Percentiles rank a stretch among this genome's conserved stretches.
These are phyloP conservation scores for Lytechinus pictus DNA, from an alignment of 35 echinoderm and acorn worm species.

Conservation along the genomic window DNA sequence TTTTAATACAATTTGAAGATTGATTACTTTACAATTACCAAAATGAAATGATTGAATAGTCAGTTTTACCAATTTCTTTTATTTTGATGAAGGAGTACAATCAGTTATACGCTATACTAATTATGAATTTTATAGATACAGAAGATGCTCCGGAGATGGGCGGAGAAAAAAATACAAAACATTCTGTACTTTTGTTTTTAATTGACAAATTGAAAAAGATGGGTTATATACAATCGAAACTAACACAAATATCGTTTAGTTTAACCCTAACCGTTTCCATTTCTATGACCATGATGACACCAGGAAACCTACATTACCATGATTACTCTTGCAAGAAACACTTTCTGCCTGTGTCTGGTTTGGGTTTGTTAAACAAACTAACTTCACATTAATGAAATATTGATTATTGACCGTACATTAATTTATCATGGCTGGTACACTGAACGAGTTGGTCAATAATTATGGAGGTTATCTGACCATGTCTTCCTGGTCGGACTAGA, in stretches of 20 bases:
- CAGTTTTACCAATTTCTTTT: background rate
- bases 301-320: too few relatives aligned
- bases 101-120: too few relatives aligned
- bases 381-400: background rate
- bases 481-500: background rate
- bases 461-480: background rate
- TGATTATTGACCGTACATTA: background rate
- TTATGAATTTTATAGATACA: too few relatives aligned
- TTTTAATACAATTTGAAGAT: background rate
- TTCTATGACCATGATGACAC: background rate
- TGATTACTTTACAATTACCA: too few relatives aligned
- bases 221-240: too few relatives aligned
- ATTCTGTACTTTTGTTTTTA: too few relatives aligned
- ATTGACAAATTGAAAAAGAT: too few relatives aligned
- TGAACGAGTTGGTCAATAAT: background rate
- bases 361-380: background rate
- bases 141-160: too few relatives aligned
- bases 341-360: too few relatives aligned
- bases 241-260: background rate
- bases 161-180: too few relatives aligned
- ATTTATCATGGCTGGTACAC: background rate
- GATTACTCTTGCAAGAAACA: too few relatives aligned
- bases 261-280: background rate
- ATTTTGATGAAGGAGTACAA: background rate
- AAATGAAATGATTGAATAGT: background rate